Base-by-base conservation (phyloP, 2,113 vertebrate genomes). In the Heloderma charlesbogerti region DNA sequence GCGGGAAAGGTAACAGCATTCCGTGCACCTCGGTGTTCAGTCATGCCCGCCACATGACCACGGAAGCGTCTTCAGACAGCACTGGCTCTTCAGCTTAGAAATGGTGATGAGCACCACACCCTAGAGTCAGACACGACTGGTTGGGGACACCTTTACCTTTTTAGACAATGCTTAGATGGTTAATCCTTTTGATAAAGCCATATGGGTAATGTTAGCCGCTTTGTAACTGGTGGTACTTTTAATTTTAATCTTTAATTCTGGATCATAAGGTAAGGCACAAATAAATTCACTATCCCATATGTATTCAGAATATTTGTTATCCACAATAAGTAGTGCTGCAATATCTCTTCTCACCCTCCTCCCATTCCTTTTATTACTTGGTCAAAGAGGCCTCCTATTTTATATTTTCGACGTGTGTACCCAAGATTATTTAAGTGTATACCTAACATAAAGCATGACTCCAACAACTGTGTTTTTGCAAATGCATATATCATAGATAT, bases 311-410 rank as follows among this genome's bases (percentile, higher is more conserved):
- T 86, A 92, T 54, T 91, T 94, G 92, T 81, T 81, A 84, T 94
- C 89, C 51, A 40, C 69, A 69, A 91, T 75, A 9, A 85, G 51
- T 87, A 71, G 3, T 60, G 94, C 79, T 84, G 10, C 0, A 84
- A 1, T 63, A 63, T 22, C 60, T 63, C 60, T 74, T 3, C 29
- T 72, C 10, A 1, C 31, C 31, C 9, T 15, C 4, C 15, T 79
- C 95, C 92, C 79, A 77, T 93, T 95, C 87, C 94, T 95, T 88
- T 94, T 91, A 86, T 92, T 92, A 92, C 83, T 84, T 8, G 18
- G 31, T 78, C 40, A 79, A 45, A 48, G 8, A 93, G 9, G 45
- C 43, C n/a, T 72, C 31, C 45, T 31, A 54, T 37, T 20, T 86
- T 34, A 3, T 45, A 40, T 66, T 63, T 83, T 84, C 66, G 37